Evolutionary conservation across 2,888 invertebrate genomes (phyloP), one percentile per base, ranked within the genome.

Genomic region (Nemoura dubitans): DNA sequence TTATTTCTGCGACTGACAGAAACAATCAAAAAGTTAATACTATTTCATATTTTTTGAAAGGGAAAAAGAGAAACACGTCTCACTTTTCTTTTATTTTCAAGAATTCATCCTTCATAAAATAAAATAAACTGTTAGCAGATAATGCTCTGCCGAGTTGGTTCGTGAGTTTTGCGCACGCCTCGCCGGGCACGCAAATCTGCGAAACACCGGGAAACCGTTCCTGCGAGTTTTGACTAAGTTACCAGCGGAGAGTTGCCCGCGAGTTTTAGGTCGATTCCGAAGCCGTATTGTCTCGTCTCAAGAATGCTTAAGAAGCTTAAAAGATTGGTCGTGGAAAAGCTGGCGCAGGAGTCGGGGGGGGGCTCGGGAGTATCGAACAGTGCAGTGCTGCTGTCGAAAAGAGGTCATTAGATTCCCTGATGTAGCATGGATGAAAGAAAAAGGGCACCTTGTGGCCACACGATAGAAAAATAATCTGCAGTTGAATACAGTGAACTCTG

Each of bases 1-100:
- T 59, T 59, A 59, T 59, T 59, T 59, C 59, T 59, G 59, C 59
- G 59, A 59, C 59, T 59, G 59, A 59, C 59, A 59, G 59, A 59
- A 59, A 59, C 59, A 59, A 59, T 59, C 59, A 59, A 59, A 59
- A 59, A 59, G 59, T 59, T 59, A 59, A 59, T 59, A 59, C 59
- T 59, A 59, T 59, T 59, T 59, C 59, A 10, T 36, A 16, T 10
- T 59, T 59, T 59, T 21, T 59, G 10, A 59, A 59, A 59, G 59
- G 36, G 36, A 36, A 59, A 59, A 59, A 36, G 14, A 1, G 59
- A 59, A 59, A 59, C 59, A 59, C 59, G 59, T 59, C 59, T 10
- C 59, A 59, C 59, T 59, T 59, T 59, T 59, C 14, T 36, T 59
- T 59, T 59, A 7, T 36, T 36, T 36, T 36, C 10, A 36, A 59